These are phyloP conservation scores for Trichoplusia ni DNA, from an alignment of 1,140 invertebrate species.

Conservation along the genomic window DNA sequence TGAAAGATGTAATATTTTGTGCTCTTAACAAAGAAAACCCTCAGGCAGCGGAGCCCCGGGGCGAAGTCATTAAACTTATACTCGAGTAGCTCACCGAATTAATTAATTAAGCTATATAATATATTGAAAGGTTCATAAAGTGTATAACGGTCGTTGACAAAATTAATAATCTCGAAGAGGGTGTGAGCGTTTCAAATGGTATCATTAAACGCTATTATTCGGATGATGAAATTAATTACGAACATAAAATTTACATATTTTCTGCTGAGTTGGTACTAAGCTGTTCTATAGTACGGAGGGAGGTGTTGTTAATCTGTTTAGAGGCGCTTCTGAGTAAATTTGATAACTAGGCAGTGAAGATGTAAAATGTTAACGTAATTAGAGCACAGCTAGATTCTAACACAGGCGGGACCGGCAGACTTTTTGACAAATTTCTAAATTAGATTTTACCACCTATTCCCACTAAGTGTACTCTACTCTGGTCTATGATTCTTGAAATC, in stretches of 20 bases:
- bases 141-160: constrained; percentile 37
- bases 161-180: constrained; percentile 46
- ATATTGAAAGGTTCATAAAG: constrained; percentile 44
- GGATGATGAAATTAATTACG: constrained; percentile 34
- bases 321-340: no score
- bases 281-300: not conserved
- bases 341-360: no score
- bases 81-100: constrained; percentile 26
- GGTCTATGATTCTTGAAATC: no score
- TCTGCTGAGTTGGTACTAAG: not conserved
- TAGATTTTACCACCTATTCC: no score
- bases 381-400: no score
- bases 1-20: no score
- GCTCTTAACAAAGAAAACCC: no score
- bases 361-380: no score
- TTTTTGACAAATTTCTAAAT: no score
- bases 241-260: constrained; percentile 40
- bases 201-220: constrained; percentile 38
- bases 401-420: no score
- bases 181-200: constrained; percentile 30
- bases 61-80: constrained; percentile 28
- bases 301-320: not conserved
- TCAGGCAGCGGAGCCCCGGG: no score
- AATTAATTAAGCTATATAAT: constrained; percentile 39
- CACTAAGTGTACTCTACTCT: no score